Base-by-base conservation (phyloP, 2,797 vertebrate genomes). In the Coregonus suidteri region DNA sequence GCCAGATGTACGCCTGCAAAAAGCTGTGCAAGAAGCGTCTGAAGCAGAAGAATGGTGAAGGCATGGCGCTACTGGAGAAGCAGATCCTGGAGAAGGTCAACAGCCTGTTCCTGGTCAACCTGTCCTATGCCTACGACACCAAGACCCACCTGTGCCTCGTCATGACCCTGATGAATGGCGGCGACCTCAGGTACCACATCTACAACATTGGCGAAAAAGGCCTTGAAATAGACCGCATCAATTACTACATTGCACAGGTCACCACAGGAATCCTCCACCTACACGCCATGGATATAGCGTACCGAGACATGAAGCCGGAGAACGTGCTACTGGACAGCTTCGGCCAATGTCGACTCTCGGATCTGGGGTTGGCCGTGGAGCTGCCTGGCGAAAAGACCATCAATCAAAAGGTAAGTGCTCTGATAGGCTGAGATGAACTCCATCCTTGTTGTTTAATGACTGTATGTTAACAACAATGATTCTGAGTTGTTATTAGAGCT, bases 121-220 rank as follows among this genome's bases (percentile, higher is more conserved):
- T 97, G 90, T 94, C 93, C 31, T 99, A 98, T 0, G 96, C 97
- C n/a, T 99, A 93, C 64, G 95, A 98, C 86, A 96, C 1, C 93
- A 98, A 97, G 93, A 93, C 87, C 74, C 96, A 97, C 75, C 93
- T 98, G 90, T 99, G 97, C 94, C 95, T 99, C 89, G 95, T 96
- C 88, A 98, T 98, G 96, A 98, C 94, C 88, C 93, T 99, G 90
- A 98, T 98, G 97, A 98, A 98, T 47, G 97, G 97, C 81, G 97
- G 97, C 25, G 97, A 98, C 88, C 96, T 99, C 87, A 97, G 93
- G 85, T 98, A 95, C 86, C 98, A 99, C 89, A 98, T 98, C 92
- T 99, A 98, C 90, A 94, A 95, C 31, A 92, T 97, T 0, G 97
- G 97, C 41, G 93, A 92, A 78, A 92, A 94, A 78, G 97, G 98